A percentile compares a stretch with the other conserved stretches of the same genome.
Evolutionary conservation across 2,797 vertebrate genomes (phyloP).

Genomic region (Hydrophis major): DNA sequence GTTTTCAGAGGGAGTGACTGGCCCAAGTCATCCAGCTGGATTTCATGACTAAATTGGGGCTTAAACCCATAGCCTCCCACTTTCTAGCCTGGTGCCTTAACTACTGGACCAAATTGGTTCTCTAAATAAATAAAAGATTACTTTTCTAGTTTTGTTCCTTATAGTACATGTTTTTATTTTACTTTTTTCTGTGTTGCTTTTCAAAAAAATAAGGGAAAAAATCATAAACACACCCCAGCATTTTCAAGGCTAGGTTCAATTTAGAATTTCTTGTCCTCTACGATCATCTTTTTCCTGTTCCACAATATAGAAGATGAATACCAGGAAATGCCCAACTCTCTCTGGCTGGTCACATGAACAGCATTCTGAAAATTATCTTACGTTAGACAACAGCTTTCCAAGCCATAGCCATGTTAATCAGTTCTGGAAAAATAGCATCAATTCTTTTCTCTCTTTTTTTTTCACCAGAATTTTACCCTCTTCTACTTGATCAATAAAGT

Average conservation of each 20-base stretch:
- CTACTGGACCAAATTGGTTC: not conserved
- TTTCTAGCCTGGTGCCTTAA: not conserved
- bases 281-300: constrained; percentile 1
- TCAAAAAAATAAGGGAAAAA: not conserved
- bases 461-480: not conserved
- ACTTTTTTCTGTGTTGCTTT: too few species aligned
- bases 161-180: not conserved
- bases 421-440: not conserved
- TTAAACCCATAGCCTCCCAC: not conserved
- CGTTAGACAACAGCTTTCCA: not conserved
- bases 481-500: not conserved
- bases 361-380: not conserved
- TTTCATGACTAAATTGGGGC: not conserved
- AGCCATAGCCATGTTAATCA: not conserved
- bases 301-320: not conserved
- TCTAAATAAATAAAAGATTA: not conserved
- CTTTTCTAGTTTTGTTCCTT: not conserved
- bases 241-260: not conserved
- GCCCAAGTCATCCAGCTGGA: too few species aligned
- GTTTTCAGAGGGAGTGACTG: not conserved
- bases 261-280: not conserved
- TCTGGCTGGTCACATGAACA: too few species aligned
- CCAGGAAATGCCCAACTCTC: constrained; percentile 2
- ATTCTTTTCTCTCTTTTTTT: not conserved
- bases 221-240: not conserved